Evolutionary conservation across 2,797 vertebrate genomes (phyloP).

Genomic region (Hippocampus kuda): DNA sequence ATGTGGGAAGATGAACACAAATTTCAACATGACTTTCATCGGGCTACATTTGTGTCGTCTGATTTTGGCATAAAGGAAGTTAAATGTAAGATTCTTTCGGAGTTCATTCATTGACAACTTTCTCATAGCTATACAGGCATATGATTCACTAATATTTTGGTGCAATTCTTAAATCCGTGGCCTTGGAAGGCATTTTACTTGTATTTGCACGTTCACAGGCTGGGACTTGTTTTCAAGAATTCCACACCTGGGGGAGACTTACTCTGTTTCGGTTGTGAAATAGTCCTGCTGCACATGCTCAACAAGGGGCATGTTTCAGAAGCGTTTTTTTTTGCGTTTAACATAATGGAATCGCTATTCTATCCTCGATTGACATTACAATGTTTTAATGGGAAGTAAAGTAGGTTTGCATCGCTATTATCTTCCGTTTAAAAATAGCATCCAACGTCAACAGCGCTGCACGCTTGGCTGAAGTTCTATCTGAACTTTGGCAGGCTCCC

Average conservation of each 20-base stretch:
- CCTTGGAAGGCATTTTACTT: background rate
- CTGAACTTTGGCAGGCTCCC: constrained; percentile 6
- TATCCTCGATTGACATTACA: background rate
- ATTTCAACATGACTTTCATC: too few species aligned
- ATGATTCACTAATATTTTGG: background rate
- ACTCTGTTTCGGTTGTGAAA: background rate
- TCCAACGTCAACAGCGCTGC: background rate
- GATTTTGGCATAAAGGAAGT: background rate
- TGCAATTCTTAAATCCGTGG: background rate
- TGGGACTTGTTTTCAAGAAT: background rate
- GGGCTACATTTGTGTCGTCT: too few species aligned
- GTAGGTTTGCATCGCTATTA: background rate
- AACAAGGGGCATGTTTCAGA: background rate
- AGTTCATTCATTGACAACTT: background rate
- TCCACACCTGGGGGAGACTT: background rate
- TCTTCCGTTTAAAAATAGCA: constrained; percentile 5
- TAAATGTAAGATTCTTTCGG: background rate
- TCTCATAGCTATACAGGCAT: background rate
- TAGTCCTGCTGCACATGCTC: background rate
- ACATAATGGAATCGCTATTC: background rate
- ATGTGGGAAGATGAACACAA: too few species aligned
- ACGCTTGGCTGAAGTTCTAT: constrained; percentile 6
- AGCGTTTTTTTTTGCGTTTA: background rate
- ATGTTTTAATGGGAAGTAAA: background rate
- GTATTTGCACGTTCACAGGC: background rate